Percentiles rank a stretch among this genome's conserved stretches.
phyloP scores from a whole-genome alignment of 2,888 invertebrate genomes.

The Allacma fusca region DNA sequence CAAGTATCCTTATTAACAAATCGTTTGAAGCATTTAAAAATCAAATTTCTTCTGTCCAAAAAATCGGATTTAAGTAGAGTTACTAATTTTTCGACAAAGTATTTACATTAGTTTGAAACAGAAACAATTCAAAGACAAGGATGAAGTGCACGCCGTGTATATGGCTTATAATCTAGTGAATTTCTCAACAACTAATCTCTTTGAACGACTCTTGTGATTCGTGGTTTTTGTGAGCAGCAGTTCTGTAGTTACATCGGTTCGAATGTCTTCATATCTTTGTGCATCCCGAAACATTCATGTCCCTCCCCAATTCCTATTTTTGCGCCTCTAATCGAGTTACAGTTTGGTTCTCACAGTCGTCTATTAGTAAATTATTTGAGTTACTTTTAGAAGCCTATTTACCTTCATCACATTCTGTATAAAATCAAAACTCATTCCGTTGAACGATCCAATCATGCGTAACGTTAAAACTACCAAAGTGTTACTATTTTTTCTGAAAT shows the following conservation, averaged over 20 bases:
- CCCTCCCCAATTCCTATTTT: background rate
- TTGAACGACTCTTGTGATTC: slow-evolving; percentile 21
- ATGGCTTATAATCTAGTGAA: slow-evolving; percentile 23
- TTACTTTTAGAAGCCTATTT: background rate
- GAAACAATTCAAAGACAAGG: slow-evolving; percentile 4
- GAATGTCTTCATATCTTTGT: background rate
- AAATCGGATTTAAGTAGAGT: slow-evolving; percentile 18
- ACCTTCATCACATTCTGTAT: background rate
- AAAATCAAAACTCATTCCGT: slow-evolving; percentile 13
- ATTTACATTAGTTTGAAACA: slow-evolving; percentile 10
- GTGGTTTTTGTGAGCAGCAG: slow-evolving; percentile 21
- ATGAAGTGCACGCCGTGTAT: slow-evolving; percentile 4
- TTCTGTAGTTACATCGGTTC: slow-evolving; percentile 16
- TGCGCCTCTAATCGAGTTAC: background rate
- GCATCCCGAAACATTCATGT: background rate
- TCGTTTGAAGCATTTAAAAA: slow-evolving; percentile 40
- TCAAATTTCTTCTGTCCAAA: slow-evolving; percentile 27
- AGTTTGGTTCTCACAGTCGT: background rate
- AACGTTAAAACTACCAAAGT: background rate
- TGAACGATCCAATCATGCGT: background rate
- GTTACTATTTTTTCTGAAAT: background rate
- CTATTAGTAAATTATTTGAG: background rate
- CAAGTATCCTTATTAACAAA: slow-evolving; percentile 30
- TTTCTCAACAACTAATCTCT: slow-evolving; percentile 42
- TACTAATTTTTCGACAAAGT: slow-evolving; percentile 6